These are phyloP conservation scores for Globodera rostochiensis DNA, from an alignment of 1,140 invertebrate genomes.

Conservation along the genomic window DNA sequence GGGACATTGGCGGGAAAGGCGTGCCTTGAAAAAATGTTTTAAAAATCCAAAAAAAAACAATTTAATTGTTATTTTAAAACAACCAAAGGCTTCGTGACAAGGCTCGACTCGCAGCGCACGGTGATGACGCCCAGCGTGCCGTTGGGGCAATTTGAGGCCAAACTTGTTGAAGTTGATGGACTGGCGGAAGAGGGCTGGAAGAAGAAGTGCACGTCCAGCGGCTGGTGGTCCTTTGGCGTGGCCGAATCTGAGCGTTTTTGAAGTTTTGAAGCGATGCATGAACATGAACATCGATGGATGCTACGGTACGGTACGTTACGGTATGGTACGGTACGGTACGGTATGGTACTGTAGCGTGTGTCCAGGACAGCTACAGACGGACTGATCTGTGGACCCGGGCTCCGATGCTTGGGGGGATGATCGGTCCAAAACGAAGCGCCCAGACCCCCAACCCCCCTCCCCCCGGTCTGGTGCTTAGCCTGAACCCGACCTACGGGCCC, in stretches of 20 bases:
- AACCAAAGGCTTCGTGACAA: slow-evolving; percentile 33
- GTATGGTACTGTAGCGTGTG: too few species aligned
- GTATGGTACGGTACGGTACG: too few species aligned
- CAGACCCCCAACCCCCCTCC: too few species aligned
- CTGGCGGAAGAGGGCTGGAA: slow-evolving; percentile 30
- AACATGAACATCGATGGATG: not conserved
- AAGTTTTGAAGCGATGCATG: slow-evolving; percentile 27
- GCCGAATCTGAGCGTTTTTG: not conserved
- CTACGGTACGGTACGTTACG: not conserved
- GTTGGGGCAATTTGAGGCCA: slow-evolving; percentile 67
- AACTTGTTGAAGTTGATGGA: not conserved
- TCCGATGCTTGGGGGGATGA: too few species aligned
- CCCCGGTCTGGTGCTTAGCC: too few species aligned
- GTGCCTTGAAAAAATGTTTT: slow-evolving; percentile 39
- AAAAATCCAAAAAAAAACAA: slow-evolving; percentile 28
- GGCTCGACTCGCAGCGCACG: slow-evolving; percentile 66
- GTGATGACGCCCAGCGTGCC: slow-evolving; percentile 71
- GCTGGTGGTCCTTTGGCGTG: slow-evolving; percentile 30
- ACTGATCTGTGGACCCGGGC: too few species aligned
- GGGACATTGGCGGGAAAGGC: slow-evolving; percentile 70
- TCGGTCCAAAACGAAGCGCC: too few species aligned
- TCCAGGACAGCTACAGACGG: too few species aligned
- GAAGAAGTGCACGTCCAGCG: slow-evolving; percentile 55
- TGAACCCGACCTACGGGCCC: too few species aligned
- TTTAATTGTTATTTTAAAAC: too few species aligned